These are phyloP conservation scores for Loriculus beryllinus DNA, from an alignment of 2,797 vertebrate species.

Conservation along the genomic window DNA sequence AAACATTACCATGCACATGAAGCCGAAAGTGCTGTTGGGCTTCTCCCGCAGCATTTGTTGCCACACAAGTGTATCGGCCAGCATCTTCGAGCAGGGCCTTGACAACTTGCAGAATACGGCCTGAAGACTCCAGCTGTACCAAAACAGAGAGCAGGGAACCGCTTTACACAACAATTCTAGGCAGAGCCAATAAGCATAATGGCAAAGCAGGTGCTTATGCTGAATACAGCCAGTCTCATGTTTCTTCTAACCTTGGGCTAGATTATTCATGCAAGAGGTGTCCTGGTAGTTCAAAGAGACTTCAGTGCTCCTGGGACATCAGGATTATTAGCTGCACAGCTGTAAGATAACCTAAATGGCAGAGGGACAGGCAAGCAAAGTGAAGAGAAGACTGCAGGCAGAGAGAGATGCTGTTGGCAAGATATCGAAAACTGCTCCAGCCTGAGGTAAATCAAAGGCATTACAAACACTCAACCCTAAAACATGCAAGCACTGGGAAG, in stretches of 20 bases:
- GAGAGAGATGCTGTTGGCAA: neutral
- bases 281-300: neutral
- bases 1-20: conserved; percentile 88
- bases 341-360: neutral
- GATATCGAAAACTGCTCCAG: neutral
- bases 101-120: conserved; percentile 84
- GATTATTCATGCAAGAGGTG: neutral
- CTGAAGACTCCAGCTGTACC: conserved; percentile 88
- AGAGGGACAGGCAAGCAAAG: neutral
- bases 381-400: neutral
- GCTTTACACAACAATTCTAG: neutral
- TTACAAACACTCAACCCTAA: accelerated
- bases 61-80: conserved; percentile 91
- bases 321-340: neutral
- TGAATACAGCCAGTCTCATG: neutral
- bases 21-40: conserved; percentile 85
- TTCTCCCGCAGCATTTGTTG: conserved; percentile 95
- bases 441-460: neutral
- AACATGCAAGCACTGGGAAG: neutral
- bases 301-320: neutral
- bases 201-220: neutral
- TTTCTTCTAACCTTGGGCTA: neutral
- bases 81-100: conserved; percentile 84
- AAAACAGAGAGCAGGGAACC: conserved; percentile 48
- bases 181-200: neutral